Conservation (phyloP, 2,888 invertebrate species). For the Epinotia ramella region DNA sequence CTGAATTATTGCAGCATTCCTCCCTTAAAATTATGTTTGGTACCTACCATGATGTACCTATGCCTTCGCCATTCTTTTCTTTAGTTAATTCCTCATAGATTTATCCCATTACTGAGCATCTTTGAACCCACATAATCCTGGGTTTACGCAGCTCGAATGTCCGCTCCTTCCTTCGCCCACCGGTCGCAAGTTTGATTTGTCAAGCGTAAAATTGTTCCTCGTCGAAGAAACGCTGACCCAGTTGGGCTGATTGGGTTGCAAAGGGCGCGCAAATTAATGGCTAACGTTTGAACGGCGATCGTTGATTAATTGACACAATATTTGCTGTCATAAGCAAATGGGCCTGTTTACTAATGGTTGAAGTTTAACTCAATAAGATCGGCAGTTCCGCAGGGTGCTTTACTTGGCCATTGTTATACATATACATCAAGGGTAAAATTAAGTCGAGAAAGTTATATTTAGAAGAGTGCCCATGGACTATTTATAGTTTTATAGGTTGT, state of each 20-base stretch:
- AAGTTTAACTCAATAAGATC: slow-evolving; percentile 33
- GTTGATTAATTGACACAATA: slow-evolving; percentile 41
- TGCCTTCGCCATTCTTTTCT: neutral
- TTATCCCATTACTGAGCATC: neutral
- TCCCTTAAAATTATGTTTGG: neutral
- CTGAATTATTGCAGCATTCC: neutral
- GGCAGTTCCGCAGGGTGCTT: slow-evolving; percentile 20
- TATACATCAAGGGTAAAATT: neutral
- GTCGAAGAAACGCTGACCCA: slow-evolving; percentile 67
- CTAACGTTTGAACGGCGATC: slow-evolving; percentile 38
- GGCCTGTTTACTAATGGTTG: slow-evolving; percentile 35
- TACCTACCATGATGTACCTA: neutral
- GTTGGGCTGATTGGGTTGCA: slow-evolving; percentile 50
- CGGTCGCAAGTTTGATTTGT: slow-evolving; percentile 67
- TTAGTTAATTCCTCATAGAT: slow-evolving; percentile 1
- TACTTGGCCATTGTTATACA: slow-evolving; percentile 6
- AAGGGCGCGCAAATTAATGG: slow-evolving; percentile 50
- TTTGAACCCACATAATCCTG: neutral
- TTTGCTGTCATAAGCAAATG: slow-evolving; percentile 42
- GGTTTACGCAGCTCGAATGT: neutral
- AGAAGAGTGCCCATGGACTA: neutral
- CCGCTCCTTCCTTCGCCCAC: slow-evolving; percentile 17
- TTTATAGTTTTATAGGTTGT: neutral
- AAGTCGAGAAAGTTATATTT: neutral
- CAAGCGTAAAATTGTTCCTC: slow-evolving; percentile 72